phyloP scores from a whole-genome alignment of 2,113 vertebrate species.

The Dipodomys stephensi region DNA sequence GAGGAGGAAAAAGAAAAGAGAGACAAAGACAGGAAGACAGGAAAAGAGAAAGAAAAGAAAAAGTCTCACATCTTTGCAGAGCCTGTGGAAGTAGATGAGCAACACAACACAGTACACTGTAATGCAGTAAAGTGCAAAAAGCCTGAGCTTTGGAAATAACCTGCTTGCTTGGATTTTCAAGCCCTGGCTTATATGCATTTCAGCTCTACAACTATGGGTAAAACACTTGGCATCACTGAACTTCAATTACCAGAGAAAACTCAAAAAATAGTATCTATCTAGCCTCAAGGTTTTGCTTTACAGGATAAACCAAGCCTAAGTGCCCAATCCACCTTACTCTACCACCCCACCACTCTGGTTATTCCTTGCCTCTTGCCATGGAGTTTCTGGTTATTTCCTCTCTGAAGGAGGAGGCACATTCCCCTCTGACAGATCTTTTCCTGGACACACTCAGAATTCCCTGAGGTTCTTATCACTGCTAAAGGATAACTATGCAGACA shows the following conservation, averaged over 20 bases:
- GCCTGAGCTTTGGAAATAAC: background rate
- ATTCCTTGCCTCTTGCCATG: background rate
- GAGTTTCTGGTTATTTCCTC: constrained; percentile 81
- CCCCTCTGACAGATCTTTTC: constrained; percentile 85
- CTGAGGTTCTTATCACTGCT: constrained; percentile 87
- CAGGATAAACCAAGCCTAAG: background rate
- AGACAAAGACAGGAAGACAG: no score
- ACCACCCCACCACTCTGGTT: constrained; percentile 51
- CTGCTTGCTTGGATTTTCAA: background rate
- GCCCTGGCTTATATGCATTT: background rate
- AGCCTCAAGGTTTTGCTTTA: constrained; percentile 27
- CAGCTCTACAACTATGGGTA: background rate
- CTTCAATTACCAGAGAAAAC: constrained; percentile 15
- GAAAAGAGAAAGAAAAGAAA: no score
- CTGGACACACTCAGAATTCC: constrained; percentile 88
- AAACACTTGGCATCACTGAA: background rate
- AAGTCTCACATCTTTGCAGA: background rate
- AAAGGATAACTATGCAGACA: constrained; percentile 87
- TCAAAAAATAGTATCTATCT: background rate
- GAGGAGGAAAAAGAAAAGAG: no score
- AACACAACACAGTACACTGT: no score
- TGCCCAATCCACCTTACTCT: constrained; percentile 28
- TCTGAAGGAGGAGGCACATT: constrained; percentile 84
- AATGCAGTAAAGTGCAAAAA: background rate
- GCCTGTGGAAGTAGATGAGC: background rate